Percentiles rank a stretch among this genome's conserved stretches.
Evolutionary conservation across 2,888 invertebrate genomes (phyloP).

Genomic region (Conops quadrifasciatus): DNA sequence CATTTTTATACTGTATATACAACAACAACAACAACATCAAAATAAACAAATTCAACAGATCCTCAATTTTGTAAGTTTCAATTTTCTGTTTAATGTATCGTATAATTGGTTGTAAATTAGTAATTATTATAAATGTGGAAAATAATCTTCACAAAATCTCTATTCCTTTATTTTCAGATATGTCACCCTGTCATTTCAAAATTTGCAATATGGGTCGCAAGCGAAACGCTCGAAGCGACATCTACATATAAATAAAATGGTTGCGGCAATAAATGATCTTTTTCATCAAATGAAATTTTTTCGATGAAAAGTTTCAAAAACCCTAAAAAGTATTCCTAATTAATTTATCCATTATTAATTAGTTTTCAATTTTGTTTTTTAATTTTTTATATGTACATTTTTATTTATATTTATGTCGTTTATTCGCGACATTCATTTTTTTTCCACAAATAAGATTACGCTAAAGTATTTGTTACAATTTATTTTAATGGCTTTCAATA

Average conservation of each 20-base stretch:
- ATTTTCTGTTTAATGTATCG: slow-evolving; percentile 11
- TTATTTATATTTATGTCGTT: too few species aligned
- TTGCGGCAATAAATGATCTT: background rate
- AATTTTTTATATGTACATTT: too few species aligned
- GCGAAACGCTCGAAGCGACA: slow-evolving; percentile 59
- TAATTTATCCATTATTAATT: too few species aligned
- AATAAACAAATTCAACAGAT: slow-evolving; percentile 45
- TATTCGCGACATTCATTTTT: too few species aligned
- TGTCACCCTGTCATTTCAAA: slow-evolving; percentile 75
- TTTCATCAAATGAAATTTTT: background rate
- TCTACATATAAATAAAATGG: slow-evolving; percentile 1
- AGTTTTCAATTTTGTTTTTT: too few species aligned
- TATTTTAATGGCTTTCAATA: too few species aligned
- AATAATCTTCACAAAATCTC: slow-evolving; percentile 3
- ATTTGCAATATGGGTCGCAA: slow-evolving; percentile 76
- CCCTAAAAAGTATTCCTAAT: slow-evolving; percentile 12
- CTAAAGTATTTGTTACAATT: too few species aligned
- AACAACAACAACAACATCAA: background rate
- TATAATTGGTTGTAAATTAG: slow-evolving; percentile 1
- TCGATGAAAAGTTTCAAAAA: background rate
- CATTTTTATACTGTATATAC: background rate
- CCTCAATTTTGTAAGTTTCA: slow-evolving; percentile 57
- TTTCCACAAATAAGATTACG: too few species aligned
- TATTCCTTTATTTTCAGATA: slow-evolving; percentile 66
- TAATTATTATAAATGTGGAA: background rate